Evolutionary conservation across 2,113 vertebrate genomes (phyloP), one percentile per base, ranked within the genome.

Genomic region (Gambusia holbrooki): DNA sequence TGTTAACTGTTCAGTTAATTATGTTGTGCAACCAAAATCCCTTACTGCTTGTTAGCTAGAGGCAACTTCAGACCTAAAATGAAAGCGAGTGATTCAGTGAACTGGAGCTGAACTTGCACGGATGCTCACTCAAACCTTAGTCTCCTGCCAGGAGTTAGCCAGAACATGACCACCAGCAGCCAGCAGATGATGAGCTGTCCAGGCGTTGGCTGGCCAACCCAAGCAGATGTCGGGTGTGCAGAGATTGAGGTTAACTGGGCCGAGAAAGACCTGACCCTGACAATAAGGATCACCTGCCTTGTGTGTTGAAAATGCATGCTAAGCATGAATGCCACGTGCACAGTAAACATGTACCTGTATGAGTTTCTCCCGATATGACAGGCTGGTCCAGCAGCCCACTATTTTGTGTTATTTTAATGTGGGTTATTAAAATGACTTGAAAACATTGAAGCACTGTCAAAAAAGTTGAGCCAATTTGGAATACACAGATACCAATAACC

Each of bases 211-310:
- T 65, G 48, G 51, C 81, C 67, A 77, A 84, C 79, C 84, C 48
- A 14, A 74, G 79, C 89, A 88, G 89, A 86, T 90, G 89, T 81
- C 83, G 22, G 70, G 69, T 71, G 76, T 86, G 77, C 74, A 42
- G 54, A 69, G 84, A 17, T 82, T 63, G 70, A 84, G 79, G 80
- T 87, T 81, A 75, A 80, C 78, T n/a, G 65, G 76, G 75, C 66
- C 80, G 69, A 81, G 48, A 76, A 62, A 74, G 69, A 73, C 33
- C 62, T 71, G 75, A 86, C 79, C 80, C 77, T 65, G 81, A 78
- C 76, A 71, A 48, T 74, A 69, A 42, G 67, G 71, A 84, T 90
- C 82, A 79, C 64, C 65, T 8, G 54, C 48, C 72, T 70, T 69
- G 80, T 62, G 70, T 83, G 74, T 86, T 85, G 80, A 66, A 80